A percentile compares a stretch with the other conserved stretches of the same genome.
Conservation (phyloP, 2,797 vertebrate genomes). For the Spondyliosoma cantharus region DNA sequence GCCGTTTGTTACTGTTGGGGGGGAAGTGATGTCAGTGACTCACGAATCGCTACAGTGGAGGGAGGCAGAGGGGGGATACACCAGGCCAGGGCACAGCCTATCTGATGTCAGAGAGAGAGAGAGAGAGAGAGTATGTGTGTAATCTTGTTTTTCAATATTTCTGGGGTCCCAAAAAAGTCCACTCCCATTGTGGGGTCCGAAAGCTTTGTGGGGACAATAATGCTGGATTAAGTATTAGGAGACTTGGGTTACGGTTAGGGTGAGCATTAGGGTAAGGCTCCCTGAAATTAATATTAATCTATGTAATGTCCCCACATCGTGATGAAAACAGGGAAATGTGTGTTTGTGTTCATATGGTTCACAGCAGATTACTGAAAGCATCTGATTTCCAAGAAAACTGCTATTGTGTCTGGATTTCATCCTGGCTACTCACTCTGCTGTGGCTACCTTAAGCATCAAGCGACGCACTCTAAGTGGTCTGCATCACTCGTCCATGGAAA, state of each 20-base stretch:
- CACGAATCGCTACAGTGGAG: conserved; percentile 57
- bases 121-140: conserved; percentile 32
- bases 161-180: too few species aligned
- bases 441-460: conserved; percentile 23
- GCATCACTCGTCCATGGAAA: conserved; percentile 23
- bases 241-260: too few species aligned
- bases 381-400: conserved; percentile 26
- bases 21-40: conserved; percentile 83
- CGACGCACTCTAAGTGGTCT: conserved; percentile 32
- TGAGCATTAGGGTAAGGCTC: too few species aligned
- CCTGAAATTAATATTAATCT: too few species aligned
- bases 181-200: too few species aligned
- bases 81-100: conserved; percentile 68
- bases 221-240: too few species aligned
- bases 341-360: background rate
- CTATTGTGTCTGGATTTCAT: conserved; percentile 17
- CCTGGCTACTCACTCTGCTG: conserved; percentile 34
- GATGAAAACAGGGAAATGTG: background rate
- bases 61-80: conserved; percentile 52
- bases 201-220: too few species aligned
- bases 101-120: conserved; percentile 74
- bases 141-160: background rate
- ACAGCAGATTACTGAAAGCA: conserved; percentile 27
- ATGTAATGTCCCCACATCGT: too few species aligned
- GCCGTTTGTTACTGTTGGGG: conserved; percentile 79